These are phyloP conservation scores for Clarias fuscus DNA, from an alignment of 2,797 vertebrate species.

Conservation along the genomic window DNA sequence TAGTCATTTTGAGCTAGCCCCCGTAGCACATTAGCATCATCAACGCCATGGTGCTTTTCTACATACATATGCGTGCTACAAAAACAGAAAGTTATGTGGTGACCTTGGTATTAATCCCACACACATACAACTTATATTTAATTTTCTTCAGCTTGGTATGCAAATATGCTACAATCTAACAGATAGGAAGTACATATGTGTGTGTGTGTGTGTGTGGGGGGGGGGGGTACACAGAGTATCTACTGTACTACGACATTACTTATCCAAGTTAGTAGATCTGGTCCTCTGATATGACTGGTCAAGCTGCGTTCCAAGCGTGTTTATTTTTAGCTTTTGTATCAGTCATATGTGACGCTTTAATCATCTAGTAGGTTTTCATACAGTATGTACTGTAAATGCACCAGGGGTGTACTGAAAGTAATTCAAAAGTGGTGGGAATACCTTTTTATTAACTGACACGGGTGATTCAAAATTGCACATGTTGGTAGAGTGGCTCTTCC, in stretches of 20 bases:
- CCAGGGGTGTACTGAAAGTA: no score
- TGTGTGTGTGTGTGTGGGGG: not conserved
- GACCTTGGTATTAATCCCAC: not conserved
- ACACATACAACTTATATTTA: not conserved
- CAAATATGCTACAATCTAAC: not conserved
- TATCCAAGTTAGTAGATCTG: no score
- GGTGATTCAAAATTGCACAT: no score
- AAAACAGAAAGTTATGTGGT: not conserved
- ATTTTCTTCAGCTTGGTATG: not conserved
- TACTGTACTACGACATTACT: no score
- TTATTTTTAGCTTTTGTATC: no score
- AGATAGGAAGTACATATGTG: not conserved
- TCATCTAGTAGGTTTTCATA: not conserved
- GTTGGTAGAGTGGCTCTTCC: no score
- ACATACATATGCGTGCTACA: not conserved
- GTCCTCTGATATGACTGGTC: no score
- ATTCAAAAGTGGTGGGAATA: no score
- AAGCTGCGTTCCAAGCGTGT: no score
- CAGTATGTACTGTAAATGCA: not conserved
- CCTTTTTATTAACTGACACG: no score
- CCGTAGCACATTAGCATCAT: conserved; percentile 11
- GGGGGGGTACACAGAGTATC: no score
- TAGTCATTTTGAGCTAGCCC: not conserved
- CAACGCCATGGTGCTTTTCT: not conserved
- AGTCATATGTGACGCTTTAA: not conserved